Evolutionary conservation across 1,140 invertebrate genomes (phyloP), one percentile per base, ranked within the genome.

Genomic region (Propsilocerus akamusi): DNA sequence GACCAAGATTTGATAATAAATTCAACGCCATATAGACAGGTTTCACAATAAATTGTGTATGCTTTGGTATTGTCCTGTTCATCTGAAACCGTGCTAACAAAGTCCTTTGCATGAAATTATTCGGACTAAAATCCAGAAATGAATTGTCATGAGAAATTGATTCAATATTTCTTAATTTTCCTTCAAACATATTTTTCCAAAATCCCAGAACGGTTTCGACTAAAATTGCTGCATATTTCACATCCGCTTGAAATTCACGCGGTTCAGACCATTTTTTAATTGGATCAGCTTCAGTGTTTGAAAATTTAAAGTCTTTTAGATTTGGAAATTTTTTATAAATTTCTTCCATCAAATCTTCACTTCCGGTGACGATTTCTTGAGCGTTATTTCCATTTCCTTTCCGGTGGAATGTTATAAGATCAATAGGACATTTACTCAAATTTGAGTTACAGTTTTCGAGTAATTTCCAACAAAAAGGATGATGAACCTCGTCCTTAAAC

Each of bases 201-300:
- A 65, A 59, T 7, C 58, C 54, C 46, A 68, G 57, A 25, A 70
- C 62, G 6, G 62, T 65, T 48, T 59, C 58, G 8, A 63, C 58
- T 3, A 72, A 52, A n/a, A 60, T 62, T 2, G 61, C 56, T 0
- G 63, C 69, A 58, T 72, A 72, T 4, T 64, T 57, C 0, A 65
- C 64, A 59, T 72, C 69, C 6, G 58, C 59, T 34, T 70, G 60
- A 55, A 68, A 70, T 11, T 58, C 56, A 23, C 61, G 58, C 1
- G 58, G 58, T 10, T 59, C 60, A 28, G 66, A 70, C 71, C 71
- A 72, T 24, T 61, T 66, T 5, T 62, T 59, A 25, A 70, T 54
- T 4, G 70, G 67, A 59, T 72, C 70, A 1, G 69, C 64, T 56
- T 72, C 70, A 53, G 69, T 71, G 51, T 71, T 72, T 25, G 67